Conservation (phyloP, 2,888 invertebrate species). For the Mamestra brassicae region DNA sequence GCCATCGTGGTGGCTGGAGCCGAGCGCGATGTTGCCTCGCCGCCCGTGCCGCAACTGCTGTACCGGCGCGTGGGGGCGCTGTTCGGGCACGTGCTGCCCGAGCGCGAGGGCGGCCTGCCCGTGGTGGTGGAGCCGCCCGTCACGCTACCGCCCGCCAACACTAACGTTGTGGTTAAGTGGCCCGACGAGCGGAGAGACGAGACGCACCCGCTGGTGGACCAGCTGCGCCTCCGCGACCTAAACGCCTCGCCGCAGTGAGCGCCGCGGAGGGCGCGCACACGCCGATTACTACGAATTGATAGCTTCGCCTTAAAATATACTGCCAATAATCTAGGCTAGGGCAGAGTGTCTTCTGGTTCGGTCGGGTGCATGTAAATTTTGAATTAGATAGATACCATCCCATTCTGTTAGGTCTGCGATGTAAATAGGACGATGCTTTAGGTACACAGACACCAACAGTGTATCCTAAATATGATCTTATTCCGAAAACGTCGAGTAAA, state of each 20-base stretch:
- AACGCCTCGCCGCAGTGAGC: constrained; percentile 83
- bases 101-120: constrained; percentile 82
- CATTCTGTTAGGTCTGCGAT: constrained; percentile 74
- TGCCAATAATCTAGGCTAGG: constrained; percentile 75
- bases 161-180: constrained; percentile 86
- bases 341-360: constrained; percentile 78
- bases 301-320: constrained; percentile 79
- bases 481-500: constrained; percentile 61
- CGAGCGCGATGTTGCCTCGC: constrained; percentile 65
- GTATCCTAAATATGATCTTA: constrained; percentile 61
- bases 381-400: constrained; percentile 71
- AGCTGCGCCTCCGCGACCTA: constrained; percentile 82
- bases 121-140: constrained; percentile 86
- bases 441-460: constrained; percentile 57
- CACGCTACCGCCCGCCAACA: constrained; percentile 81
- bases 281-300: constrained; percentile 75
- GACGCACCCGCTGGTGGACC: constrained; percentile 81
- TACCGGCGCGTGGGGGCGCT: constrained; percentile 84
- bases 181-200: constrained; percentile 79
- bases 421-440: constrained; percentile 74
- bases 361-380: constrained; percentile 75
- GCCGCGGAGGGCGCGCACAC: constrained; percentile 63
- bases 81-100: constrained; percentile 83
- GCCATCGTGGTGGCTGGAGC: constrained; percentile 78
- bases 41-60: constrained; percentile 74